Evolutionary conservation across 2,113 vertebrate species (phyloP).

Genomic region (Capra hircus): DNA sequence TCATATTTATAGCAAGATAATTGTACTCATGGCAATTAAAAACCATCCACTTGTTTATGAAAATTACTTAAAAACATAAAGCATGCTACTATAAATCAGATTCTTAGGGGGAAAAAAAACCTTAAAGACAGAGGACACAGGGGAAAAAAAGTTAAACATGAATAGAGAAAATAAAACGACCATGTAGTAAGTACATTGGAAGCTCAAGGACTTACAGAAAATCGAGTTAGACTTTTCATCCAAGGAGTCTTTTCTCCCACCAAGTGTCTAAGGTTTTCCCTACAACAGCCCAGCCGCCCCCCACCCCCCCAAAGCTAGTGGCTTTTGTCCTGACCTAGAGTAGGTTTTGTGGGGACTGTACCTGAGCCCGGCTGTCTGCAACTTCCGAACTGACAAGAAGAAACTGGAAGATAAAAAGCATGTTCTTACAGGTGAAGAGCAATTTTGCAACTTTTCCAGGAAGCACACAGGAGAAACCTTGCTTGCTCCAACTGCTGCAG

Average conservation of each 20-base stretch:
- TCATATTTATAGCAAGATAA: slow-evolving; percentile 17
- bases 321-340: slow-evolving; percentile 72
- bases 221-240: slow-evolving; percentile 70
- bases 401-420: slow-evolving; percentile 73
- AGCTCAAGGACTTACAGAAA: slow-evolving; percentile 83
- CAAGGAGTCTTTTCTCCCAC: slow-evolving; percentile 73
- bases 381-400: slow-evolving; percentile 77
- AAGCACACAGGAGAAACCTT: slow-evolving; percentile 69
- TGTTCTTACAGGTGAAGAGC: slow-evolving; percentile 69
- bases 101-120: not conserved
- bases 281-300: slow-evolving; percentile 62
- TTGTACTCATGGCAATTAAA: slow-evolving; percentile 20
- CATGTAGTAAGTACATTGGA: slow-evolving; percentile 60
- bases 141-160: slow-evolving; percentile 21
- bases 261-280: slow-evolving; percentile 72
- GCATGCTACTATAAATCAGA: slow-evolving; percentile 9
- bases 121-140: slow-evolving; percentile 9
- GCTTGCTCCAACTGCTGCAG: slow-evolving; percentile 72
- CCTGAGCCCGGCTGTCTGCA: slow-evolving; percentile 74
- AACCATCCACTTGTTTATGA: slow-evolving; percentile 22
- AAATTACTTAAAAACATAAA: slow-evolving; percentile 60
- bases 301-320: slow-evolving; percentile 60
- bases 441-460: slow-evolving; percentile 76
- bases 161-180: slow-evolving; percentile 45
- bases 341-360: slow-evolving; percentile 73